A percentile compares a stretch with the other conserved stretches of the same genome.
phyloP scores from a whole-genome alignment of 2,113 vertebrate genomes.

The Cavia porcellus region DNA sequence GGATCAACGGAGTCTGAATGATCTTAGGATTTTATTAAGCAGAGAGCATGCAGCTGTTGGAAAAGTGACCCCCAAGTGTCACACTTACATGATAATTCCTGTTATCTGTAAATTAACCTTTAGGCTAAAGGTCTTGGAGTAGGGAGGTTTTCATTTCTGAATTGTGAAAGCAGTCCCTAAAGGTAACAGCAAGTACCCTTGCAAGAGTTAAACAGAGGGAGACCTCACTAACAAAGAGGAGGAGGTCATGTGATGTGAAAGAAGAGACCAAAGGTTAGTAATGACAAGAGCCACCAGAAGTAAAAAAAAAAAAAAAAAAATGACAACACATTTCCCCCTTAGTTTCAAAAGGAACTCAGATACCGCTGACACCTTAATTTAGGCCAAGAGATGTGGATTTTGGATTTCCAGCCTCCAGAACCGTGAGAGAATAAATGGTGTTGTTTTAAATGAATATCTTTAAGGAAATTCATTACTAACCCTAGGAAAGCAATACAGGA shows the following conservation, averaged over 20 bases:
- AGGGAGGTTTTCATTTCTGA: background rate
- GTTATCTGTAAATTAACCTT: background rate
- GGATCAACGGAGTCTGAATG: fast-evolving
- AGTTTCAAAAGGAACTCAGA: background rate
- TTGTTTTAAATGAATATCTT: background rate
- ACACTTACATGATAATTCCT: background rate
- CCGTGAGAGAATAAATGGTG: background rate
- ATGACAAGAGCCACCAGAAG: background rate
- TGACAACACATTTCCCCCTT: fast-evolving
- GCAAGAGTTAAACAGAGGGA: background rate
- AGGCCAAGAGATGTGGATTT: background rate
- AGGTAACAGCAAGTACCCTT: background rate
- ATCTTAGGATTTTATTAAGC: conserved; percentile 61
- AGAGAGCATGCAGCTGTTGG: background rate
- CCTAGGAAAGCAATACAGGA: background rate
- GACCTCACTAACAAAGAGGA: background rate
- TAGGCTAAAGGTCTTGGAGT: background rate
- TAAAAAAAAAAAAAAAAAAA: no score
- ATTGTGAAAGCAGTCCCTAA: background rate
- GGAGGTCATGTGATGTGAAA: background rate
- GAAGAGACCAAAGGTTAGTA: background rate
- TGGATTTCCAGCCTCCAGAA: background rate
- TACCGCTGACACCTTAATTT: background rate
- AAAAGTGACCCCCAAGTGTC: background rate
- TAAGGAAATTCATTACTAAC: background rate